These are phyloP conservation scores for Sciaenops ocellatus DNA, from an alignment of 2,797 vertebrate species.

Conservation along the genomic window DNA sequence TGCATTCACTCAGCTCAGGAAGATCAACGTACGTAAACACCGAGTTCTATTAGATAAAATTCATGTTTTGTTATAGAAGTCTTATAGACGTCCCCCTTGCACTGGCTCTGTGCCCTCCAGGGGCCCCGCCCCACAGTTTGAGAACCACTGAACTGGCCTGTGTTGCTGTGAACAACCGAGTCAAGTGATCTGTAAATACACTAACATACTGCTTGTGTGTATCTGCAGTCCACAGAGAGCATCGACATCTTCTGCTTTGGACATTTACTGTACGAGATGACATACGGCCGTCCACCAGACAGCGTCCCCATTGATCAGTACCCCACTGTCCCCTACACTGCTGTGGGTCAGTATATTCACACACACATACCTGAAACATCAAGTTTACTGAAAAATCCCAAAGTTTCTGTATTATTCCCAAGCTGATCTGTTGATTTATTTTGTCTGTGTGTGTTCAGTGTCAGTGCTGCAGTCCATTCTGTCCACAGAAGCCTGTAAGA, in stretches of 20 bases:
- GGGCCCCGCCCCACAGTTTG: too few relatives aligned
- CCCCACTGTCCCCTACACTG: conserved; percentile 86
- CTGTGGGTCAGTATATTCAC: conserved; percentile 88
- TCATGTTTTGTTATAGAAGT: background rate
- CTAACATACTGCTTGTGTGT: background rate
- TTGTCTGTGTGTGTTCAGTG: conserved; percentile 80
- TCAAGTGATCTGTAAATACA: background rate
- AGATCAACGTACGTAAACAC: conserved; percentile 91
- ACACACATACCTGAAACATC: conserved; percentile 1
- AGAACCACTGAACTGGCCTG: too few relatives aligned
- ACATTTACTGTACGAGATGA: conserved; percentile 97
- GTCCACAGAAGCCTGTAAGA: conserved; percentile 95
- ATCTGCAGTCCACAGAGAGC: conserved; percentile 90
- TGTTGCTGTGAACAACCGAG: background rate
- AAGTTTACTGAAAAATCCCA: background rate
- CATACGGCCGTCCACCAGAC: conserved; percentile 93
- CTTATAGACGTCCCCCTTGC: too few relatives aligned
- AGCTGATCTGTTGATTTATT: background rate
- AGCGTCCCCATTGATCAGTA: conserved; percentile 89
- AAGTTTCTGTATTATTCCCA: background rate
- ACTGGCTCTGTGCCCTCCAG: too few relatives aligned
- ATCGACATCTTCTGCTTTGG: conserved; percentile 96
- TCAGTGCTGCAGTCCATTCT: conserved; percentile 96
- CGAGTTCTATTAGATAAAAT: background rate
- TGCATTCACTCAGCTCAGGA: conserved; percentile 91